phyloP scores from a whole-genome alignment of 1,140 invertebrate species.

The Drosophila ironensis region DNA sequence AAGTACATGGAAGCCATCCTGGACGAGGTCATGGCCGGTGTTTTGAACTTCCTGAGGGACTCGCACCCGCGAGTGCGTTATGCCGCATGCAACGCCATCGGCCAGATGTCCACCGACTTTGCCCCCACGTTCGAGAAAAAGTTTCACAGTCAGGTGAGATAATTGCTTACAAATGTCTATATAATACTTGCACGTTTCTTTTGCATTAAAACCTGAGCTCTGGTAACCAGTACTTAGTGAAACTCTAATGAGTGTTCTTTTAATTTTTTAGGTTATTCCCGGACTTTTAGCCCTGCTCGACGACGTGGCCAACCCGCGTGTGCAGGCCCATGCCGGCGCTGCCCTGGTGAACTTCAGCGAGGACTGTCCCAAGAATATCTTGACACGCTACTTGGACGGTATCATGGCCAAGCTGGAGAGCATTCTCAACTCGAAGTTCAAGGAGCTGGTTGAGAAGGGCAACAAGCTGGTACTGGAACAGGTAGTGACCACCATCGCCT shows the following conservation, averaged over 20 bases:
- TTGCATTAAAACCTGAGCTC: too few relatives aligned
- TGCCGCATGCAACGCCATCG: constrained; percentile 99
- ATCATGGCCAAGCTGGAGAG: constrained; percentile 96
- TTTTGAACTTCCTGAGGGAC: constrained; percentile 94
- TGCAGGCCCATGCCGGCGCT: constrained; percentile 96
- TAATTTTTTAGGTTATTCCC: constrained; percentile 88
- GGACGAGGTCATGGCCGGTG: constrained; percentile 93
- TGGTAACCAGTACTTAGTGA: too few relatives aligned
- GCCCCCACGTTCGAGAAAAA: constrained; percentile 98
- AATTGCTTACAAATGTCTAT: too few relatives aligned
- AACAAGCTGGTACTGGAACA: constrained; percentile 99
- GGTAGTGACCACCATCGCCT: constrained; percentile 97
- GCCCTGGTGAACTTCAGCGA: constrained; percentile 99
- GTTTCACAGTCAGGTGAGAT: constrained; percentile 91
- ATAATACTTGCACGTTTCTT: too few relatives aligned
- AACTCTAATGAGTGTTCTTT: not conserved
- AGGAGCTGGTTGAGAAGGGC: constrained; percentile 95
- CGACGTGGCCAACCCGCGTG: constrained; percentile 95
- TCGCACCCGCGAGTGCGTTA: constrained; percentile 85
- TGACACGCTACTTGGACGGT: constrained; percentile 93
- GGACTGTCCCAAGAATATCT: constrained; percentile 97
- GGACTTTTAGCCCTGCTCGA: constrained; percentile 95
- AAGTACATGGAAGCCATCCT: constrained; percentile 98
- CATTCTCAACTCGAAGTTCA: constrained; percentile 96
- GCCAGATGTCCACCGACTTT: constrained; percentile 99